phyloP scores from a whole-genome alignment of 2,113 vertebrate species.

The Crotophaga sulcirostris region DNA sequence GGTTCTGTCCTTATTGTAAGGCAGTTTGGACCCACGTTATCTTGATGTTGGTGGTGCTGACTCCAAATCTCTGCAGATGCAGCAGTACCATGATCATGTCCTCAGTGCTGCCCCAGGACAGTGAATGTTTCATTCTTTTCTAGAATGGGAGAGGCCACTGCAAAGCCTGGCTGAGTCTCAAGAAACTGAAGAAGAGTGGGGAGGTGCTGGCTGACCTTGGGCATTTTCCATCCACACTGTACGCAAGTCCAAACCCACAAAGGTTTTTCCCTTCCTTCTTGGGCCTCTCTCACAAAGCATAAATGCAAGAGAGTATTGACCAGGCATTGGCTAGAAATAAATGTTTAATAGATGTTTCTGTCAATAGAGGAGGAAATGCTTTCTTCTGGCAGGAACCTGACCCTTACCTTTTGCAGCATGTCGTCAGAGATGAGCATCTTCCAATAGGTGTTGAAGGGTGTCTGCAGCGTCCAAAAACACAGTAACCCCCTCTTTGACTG shows the following conservation, averaged over 20 bases:
- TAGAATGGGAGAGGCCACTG: neutral
- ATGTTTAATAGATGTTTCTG: fast-evolving
- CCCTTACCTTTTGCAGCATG: neutral
- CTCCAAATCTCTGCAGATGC: neutral
- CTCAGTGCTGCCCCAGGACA: neutral
- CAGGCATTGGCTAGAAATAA: neutral
- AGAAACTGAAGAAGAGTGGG: neutral
- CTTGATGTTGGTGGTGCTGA: neutral
- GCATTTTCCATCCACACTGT: fast-evolving
- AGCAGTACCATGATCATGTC: neutral
- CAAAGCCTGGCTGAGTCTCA: fast-evolving
- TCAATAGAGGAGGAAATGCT: no score
- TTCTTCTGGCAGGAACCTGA: neutral
- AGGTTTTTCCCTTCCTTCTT: neutral
- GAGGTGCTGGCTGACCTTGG: no score
- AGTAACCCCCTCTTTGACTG: fast-evolving
- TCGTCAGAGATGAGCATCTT: neutral
- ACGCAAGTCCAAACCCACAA: neutral
- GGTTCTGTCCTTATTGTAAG: neutral
- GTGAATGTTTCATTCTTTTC: fast-evolving
- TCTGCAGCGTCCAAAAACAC: fast-evolving
- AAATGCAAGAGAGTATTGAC: neutral
- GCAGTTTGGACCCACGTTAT: neutral
- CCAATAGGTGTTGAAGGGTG: fast-evolving
- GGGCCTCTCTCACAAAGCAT: neutral